These are phyloP conservation scores for Agrilus planipennis DNA, from an alignment of 1,140 invertebrate genomes.

Conservation along the genomic window DNA sequence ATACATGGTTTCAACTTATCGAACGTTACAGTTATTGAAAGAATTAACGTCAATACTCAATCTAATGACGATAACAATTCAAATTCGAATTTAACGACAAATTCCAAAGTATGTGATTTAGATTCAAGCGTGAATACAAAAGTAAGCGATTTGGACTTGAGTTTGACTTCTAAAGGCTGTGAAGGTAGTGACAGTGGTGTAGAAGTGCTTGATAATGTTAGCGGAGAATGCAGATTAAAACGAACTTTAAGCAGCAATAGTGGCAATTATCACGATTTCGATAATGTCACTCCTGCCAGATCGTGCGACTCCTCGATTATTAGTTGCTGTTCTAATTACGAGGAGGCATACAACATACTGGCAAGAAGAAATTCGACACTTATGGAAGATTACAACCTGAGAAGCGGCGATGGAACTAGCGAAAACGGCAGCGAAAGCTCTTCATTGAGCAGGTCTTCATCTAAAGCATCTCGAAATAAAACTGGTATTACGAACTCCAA, in stretches of 20 bases:
- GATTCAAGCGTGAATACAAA: constrained; percentile 9
- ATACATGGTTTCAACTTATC: constrained; percentile 24
- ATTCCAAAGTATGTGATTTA: background rate
- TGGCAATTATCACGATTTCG: constrained; percentile 45
- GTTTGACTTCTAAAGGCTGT: constrained; percentile 18
- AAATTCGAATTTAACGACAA: background rate
- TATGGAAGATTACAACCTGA: constrained; percentile 31
- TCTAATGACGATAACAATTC: constrained; percentile 3
- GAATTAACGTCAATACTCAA: too few relatives aligned
- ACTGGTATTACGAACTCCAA: constrained; percentile 14
- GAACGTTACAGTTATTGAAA: constrained; percentile 27
- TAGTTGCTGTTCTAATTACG: constrained; percentile 59
- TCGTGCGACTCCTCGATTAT: constrained; percentile 66
- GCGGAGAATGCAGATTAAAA: constrained; percentile 31
- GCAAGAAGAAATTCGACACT: constrained; percentile 37
- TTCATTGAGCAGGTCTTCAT: constrained; percentile 34
- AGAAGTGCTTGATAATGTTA: constrained; percentile 47
- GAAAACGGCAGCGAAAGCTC: constrained; percentile 66
- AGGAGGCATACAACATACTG: constrained; percentile 43
- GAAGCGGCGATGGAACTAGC: constrained; percentile 44
- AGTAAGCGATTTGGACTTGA: constrained; percentile 4
- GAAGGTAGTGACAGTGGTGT: constrained; percentile 70
- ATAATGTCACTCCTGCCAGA: constrained; percentile 39
- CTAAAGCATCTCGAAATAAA: constrained; percentile 9
- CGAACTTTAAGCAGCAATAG: constrained; percentile 43